These are phyloP conservation scores for Philereme vetulata DNA, from an alignment of 2,888 invertebrate species.

Conservation along the genomic window DNA sequence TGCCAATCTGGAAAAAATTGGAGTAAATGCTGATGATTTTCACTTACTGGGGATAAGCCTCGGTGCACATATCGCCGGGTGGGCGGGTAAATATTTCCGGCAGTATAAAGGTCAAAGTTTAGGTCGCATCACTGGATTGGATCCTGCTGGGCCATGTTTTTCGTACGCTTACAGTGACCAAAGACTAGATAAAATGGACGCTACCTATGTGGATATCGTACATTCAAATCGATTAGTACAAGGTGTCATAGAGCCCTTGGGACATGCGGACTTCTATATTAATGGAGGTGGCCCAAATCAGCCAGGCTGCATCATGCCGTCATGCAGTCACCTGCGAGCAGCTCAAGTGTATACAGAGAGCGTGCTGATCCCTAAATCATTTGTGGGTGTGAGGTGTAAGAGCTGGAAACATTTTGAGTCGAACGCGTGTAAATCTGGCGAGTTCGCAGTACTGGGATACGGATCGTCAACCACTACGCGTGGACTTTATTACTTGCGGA, in stretches of 20 bases:
- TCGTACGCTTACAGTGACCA: slow-evolving; percentile 71
- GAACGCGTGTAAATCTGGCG: slow-evolving; percentile 62
- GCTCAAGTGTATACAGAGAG: slow-evolving; percentile 74
- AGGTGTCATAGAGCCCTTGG: slow-evolving; percentile 82
- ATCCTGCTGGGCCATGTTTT: slow-evolving; percentile 80
- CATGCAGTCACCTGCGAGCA: slow-evolving; percentile 77
- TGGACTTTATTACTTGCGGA: slow-evolving; percentile 75
- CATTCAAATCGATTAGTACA: slow-evolving; percentile 77
- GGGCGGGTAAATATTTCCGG: slow-evolving; percentile 75
- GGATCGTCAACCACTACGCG: slow-evolving; percentile 71
- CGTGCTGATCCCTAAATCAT: slow-evolving; percentile 66
- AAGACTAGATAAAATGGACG: slow-evolving; percentile 72
- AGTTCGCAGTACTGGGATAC: slow-evolving; percentile 71
- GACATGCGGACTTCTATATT: slow-evolving; percentile 90
- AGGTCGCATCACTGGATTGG: slow-evolving; percentile 77
- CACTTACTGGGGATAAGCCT: slow-evolving; percentile 84
- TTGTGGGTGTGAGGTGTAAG: slow-evolving; percentile 66
- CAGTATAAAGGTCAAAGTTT: slow-evolving; percentile 64
- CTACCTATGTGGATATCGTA: slow-evolving; percentile 73
- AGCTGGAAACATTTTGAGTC: slow-evolving; percentile 71
- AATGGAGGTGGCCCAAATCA: slow-evolving; percentile 88
- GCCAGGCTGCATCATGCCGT: slow-evolving; percentile 86
- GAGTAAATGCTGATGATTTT: slow-evolving; percentile 74
- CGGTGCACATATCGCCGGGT: slow-evolving; percentile 83
- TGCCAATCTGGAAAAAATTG: slow-evolving; percentile 71